These are phyloP conservation scores for Hydrochoerus hydrochaeris DNA, from an alignment of 2,113 vertebrate species.

Conservation along the genomic window DNA sequence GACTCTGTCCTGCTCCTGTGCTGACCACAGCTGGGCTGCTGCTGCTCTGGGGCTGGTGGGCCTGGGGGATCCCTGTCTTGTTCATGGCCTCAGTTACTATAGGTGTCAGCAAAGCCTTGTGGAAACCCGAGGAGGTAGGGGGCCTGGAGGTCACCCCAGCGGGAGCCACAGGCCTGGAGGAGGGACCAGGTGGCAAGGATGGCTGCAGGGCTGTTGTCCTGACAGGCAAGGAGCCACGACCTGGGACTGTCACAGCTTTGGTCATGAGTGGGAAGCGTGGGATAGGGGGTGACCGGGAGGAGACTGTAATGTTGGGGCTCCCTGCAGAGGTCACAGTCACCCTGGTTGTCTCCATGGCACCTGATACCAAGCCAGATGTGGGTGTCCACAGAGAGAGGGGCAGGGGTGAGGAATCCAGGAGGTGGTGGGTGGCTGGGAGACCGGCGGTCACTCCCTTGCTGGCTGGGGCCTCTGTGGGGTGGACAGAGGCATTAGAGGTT, in stretches of 20 bases:
- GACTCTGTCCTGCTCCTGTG: background rate
- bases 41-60: background rate
- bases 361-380: background rate
- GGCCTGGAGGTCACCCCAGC: background rate
- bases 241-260: slow-evolving; percentile 58
- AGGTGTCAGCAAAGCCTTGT: slow-evolving; percentile 9
- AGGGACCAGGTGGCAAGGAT: background rate
- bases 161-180: slow-evolving; percentile 47
- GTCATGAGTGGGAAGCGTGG: slow-evolving; percentile 69
- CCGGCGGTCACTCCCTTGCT: background rate
- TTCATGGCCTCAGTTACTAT: background rate
- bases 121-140: background rate
- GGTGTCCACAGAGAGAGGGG: background rate
- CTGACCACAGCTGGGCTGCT: background rate
- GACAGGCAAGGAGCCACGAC: slow-evolving; percentile 14
- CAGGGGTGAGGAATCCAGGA: background rate
- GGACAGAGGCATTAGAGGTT: background rate
- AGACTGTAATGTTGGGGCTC: slow-evolving; percentile 51
- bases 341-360: slow-evolving; percentile 34
- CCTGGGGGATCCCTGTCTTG: slow-evolving; percentile 8
- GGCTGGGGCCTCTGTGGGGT: background rate
- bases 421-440: background rate
- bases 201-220: slow-evolving; percentile 1
- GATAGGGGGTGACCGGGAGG: background rate
- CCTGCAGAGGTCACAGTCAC: slow-evolving; percentile 37